Conservation (phyloP, 2,113 vertebrate species). For the Phyllostomus discolor region DNA sequence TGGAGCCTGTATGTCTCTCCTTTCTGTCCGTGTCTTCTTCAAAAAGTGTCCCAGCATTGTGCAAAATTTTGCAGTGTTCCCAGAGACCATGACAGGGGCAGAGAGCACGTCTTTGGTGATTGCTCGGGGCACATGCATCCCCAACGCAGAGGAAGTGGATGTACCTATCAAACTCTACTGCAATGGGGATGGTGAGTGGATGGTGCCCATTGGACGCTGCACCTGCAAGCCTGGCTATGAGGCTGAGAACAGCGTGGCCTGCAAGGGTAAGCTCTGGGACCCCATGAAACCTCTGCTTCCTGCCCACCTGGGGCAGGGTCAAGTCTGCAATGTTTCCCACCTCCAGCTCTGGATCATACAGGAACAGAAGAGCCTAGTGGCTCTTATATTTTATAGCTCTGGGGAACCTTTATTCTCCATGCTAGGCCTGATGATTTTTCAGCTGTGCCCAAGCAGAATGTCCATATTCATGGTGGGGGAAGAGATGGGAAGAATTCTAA, state of each 20-base stretch:
- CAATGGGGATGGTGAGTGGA: conserved; percentile 98
- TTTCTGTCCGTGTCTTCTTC: conserved; percentile 97
- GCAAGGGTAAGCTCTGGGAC: conserved; percentile 87
- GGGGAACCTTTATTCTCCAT: neutral
- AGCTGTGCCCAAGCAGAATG: neutral
- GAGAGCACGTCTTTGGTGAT: conserved; percentile 99
- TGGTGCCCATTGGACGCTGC: conserved; percentile 98
- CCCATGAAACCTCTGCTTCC: neutral
- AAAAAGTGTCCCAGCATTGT: conserved; percentile 98
- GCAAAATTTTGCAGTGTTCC: conserved; percentile 97
- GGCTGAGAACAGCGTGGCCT: conserved; percentile 93
- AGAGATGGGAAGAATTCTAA: neutral
- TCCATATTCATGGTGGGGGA: neutral
- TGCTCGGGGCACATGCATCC: conserved; percentile 93
- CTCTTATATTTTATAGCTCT: neutral
- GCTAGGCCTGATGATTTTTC: neutral
- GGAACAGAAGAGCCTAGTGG: neutral
- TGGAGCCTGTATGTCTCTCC: conserved; percentile 97
- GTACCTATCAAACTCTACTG: conserved; percentile 99
- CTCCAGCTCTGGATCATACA: neutral
- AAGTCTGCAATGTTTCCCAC: neutral
- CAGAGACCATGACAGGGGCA: conserved; percentile 97
- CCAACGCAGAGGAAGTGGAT: conserved; percentile 96
- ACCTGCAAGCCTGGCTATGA: conserved; percentile 97
- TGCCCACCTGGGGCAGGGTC: neutral